Evolutionary conservation across 2,797 vertebrate genomes (phyloP).

Genomic region (Lacerta bilineata): DNA sequence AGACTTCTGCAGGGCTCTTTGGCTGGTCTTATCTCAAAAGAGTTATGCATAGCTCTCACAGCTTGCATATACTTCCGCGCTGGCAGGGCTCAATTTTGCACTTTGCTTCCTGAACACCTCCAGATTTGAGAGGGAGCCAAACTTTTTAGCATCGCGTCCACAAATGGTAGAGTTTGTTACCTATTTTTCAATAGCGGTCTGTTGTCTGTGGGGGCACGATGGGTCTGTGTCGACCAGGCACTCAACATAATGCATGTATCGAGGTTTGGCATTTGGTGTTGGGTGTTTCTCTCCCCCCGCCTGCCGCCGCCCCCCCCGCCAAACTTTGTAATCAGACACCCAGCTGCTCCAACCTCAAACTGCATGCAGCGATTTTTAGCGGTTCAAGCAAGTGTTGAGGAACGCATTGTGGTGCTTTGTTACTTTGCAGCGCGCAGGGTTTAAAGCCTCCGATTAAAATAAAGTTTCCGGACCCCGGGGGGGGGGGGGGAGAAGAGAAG

Average conservation of each 20-base stretch:
- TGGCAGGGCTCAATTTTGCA: neutral
- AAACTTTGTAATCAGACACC: conserved; percentile 72
- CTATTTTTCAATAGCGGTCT: neutral
- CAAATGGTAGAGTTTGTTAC: neutral
- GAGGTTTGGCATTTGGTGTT: conserved; percentile 65
- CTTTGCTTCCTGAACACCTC: neutral
- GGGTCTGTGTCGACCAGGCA: conserved; percentile 47
- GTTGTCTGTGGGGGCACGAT: neutral
- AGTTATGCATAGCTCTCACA: neutral
- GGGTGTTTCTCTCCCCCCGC: too few species aligned
- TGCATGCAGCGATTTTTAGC: conserved; percentile 67
- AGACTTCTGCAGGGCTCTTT: neutral
- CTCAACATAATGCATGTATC: conserved; percentile 60
- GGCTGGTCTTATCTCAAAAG: neutral
- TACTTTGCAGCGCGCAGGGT: conserved; percentile 39
- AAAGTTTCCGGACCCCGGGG: rapidly evolving
- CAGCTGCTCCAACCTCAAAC: conserved; percentile 68
- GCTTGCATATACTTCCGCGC: neutral
- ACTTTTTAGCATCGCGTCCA: neutral
- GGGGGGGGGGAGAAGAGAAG: neutral
- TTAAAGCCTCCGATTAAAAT: conserved; percentile 46
- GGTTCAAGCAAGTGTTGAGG: conserved; percentile 61
- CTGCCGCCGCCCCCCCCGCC: too few species aligned
- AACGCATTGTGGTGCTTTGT: conserved; percentile 71
- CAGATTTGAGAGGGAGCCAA: neutral